A percentile compares a stretch with the other conserved stretches of the same genome.
Conservation (phyloP, 2,113 vertebrate genomes). For the Todiramphus saurophagus region DNA sequence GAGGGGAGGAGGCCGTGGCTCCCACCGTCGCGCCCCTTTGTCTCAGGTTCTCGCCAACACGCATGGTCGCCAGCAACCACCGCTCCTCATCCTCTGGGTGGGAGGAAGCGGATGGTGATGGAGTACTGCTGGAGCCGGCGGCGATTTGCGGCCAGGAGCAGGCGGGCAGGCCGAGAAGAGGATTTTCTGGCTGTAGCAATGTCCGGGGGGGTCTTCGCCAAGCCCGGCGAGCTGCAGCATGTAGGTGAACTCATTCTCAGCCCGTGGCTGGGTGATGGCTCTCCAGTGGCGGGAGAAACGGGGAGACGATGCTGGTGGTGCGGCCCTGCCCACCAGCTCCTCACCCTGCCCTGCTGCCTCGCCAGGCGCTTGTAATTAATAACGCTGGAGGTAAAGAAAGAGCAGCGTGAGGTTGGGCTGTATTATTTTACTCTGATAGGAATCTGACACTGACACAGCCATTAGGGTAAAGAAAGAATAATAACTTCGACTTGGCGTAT, state of each 20-base stretch:
- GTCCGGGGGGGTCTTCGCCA: neutral
- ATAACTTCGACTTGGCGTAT: slow-evolving; percentile 39
- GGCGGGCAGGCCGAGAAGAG: neutral
- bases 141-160: neutral
- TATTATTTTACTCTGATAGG: slow-evolving; percentile 46
- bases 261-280: neutral
- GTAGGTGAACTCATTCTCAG: neutral
- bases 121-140: neutral
- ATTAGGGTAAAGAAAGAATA: slow-evolving; percentile 53
- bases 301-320: neutral
- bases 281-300: neutral
- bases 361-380: neutral
- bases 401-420: slow-evolving; percentile 36
- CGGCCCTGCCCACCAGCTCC: neutral
- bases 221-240: neutral
- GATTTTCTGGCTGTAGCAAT: neutral
- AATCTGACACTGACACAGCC: slow-evolving; percentile 57
- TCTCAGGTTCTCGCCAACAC: neutral
- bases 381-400: slow-evolving; percentile 22
- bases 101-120: slow-evolving; percentile 1
- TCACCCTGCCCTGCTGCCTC: neutral
- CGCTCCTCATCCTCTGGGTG: neutral
- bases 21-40: neutral
- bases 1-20: neutral
- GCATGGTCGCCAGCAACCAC: neutral